These are phyloP conservation scores for Anticlea derivata DNA, from an alignment of 2,888 invertebrate genomes.

Conservation along the genomic window DNA sequence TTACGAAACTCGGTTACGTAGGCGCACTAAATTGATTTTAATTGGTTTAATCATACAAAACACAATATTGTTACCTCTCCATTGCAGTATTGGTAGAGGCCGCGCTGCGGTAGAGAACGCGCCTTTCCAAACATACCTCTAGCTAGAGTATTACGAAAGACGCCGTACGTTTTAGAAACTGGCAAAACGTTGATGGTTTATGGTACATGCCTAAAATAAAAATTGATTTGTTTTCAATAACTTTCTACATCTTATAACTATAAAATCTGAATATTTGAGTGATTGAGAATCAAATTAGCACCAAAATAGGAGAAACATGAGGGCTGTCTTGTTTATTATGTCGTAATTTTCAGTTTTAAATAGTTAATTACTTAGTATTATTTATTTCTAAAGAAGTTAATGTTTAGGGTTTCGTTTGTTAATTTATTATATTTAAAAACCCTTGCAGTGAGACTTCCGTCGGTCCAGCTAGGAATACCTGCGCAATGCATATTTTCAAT, in stretches of 20 bases:
- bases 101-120: conserved; percentile 15
- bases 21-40: conserved; percentile 15
- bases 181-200: conserved; percentile 22
- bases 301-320: neutral
- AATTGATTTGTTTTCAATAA: conserved; percentile 24
- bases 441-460: no score
- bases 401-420: no score
- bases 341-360: neutral
- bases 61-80: neutral
- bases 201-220: conserved; percentile 20
- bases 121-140: conserved; percentile 1
- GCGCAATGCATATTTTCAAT: no score
- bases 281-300: neutral
- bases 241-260: conserved; percentile 21
- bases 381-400: no score
- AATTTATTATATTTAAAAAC: no score
- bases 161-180: conserved; percentile 21
- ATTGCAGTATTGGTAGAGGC: no score
- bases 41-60: conserved; percentile 9
- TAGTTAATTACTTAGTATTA: no score
- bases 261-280: conserved; percentile 14
- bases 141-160: conserved; percentile 22
- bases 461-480: no score
- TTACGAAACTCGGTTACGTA: no score
- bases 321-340: neutral